Conservation (phyloP, 2,888 invertebrate species). For the Malacosoma neustria region DNA sequence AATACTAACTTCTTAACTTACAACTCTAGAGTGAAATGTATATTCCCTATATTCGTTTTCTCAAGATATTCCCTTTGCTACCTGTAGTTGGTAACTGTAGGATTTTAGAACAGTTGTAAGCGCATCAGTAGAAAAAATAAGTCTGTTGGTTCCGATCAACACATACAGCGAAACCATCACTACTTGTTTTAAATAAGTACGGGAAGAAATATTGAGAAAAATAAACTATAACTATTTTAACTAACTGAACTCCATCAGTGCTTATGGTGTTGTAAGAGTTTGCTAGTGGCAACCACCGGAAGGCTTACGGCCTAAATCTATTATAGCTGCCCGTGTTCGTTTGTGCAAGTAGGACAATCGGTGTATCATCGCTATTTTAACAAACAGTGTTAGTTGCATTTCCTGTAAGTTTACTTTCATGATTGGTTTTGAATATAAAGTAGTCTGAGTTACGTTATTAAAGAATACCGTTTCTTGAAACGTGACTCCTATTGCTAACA, state of each 20-base stretch:
- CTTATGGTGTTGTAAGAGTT: constrained; percentile 37
- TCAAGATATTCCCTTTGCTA: no score
- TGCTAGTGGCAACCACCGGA: constrained; percentile 36
- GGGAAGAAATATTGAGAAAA: no score
- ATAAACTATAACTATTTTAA: background rate
- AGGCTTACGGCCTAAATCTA: constrained; percentile 43
- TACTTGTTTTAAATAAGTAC: no score
- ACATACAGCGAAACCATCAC: no score
- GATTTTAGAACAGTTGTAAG: no score
- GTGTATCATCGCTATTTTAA: constrained; percentile 36
- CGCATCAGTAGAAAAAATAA: no score
- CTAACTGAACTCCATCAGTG: constrained; percentile 7
- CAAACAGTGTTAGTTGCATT: constrained; percentile 27
- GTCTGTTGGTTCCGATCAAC: no score
- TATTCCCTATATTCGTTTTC: no score
- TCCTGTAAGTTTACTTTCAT: constrained; percentile 40
- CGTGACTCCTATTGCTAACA: background rate
- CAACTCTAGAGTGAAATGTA: no score
- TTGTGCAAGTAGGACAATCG: constrained; percentile 39
- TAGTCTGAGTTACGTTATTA: background rate
- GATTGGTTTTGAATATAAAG: constrained; percentile 17
- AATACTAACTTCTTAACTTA: no score
- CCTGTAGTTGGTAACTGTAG: no score
- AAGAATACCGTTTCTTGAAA: background rate
- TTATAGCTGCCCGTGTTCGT: constrained; percentile 21